A percentile compares a stretch with the other conserved stretches of the same genome.
Evolutionary conservation across 2,888 invertebrate species (phyloP).

Genomic region (Drosophila dives): DNA sequence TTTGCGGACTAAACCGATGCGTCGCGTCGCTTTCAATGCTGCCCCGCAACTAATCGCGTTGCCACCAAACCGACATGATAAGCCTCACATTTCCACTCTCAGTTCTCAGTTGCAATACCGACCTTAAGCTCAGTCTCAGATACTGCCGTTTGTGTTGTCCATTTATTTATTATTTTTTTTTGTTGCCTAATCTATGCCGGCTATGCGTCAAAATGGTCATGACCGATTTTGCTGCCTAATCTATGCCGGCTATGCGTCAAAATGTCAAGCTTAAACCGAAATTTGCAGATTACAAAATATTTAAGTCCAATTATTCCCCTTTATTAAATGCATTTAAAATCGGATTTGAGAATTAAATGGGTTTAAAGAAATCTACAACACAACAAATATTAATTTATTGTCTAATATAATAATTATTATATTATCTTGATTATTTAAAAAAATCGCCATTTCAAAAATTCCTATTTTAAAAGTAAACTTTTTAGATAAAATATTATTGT

Average conservation of each 20-base stretch:
- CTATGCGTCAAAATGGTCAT: constrained; percentile 72
- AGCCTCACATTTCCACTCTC: constrained; percentile 20
- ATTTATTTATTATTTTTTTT: neutral
- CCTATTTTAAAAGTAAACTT: neutral
- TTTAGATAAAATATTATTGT: neutral
- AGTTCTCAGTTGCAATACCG: neutral
- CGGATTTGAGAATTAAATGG: neutral
- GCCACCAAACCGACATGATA: constrained; percentile 28
- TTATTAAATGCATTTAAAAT: neutral
- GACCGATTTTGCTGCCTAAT: constrained; percentile 56
- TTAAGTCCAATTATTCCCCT: neutral
- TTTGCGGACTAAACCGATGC: constrained; percentile 24
- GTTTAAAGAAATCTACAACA: neutral
- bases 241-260: constrained; percentile 62
- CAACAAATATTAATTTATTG: neutral
- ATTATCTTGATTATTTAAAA: neutral
- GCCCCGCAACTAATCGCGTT: constrained; percentile 64
- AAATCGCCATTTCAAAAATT: neutral
- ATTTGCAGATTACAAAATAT: neutral
- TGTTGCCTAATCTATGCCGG: constrained; percentile 28
- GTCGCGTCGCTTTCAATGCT: constrained; percentile 42
- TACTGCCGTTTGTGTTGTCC: constrained; percentile 11
- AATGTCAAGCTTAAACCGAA: constrained; percentile 51
- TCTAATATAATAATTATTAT: neutral
- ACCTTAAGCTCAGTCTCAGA: neutral